Evolutionary conservation across 1,140 invertebrate species (phyloP).

Genomic region (Meloidogyne chitwoodi): DNA sequence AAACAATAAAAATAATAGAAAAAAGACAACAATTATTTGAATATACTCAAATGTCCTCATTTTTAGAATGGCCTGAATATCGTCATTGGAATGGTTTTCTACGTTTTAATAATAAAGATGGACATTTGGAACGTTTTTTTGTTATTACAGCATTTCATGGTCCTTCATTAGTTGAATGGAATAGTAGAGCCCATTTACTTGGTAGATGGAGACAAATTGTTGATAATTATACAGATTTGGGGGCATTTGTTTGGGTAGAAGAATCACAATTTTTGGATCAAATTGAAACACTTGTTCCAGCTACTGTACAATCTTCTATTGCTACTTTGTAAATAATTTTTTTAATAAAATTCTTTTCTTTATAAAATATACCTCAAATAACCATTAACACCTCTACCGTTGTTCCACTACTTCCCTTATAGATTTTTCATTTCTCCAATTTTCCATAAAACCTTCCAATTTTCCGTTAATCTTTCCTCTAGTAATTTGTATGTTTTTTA

Average conservation of each 20-base stretch:
- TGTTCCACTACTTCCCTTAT: no score
- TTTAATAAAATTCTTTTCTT: background rate
- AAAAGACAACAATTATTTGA: slow-evolving; percentile 3
- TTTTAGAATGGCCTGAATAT: slow-evolving; percentile 52
- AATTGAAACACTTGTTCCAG: slow-evolving; percentile 60
- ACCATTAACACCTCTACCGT: no score
- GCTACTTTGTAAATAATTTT: slow-evolving; percentile 45
- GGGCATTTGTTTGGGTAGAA: slow-evolving; percentile 40
- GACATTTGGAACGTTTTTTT: slow-evolving; percentile 29
- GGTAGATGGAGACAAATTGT: slow-evolving; percentile 45
- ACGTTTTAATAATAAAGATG: slow-evolving; percentile 36
- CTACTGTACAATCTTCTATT: slow-evolving; percentile 61
- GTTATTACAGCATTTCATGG: slow-evolving; percentile 48
- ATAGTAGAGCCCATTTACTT: slow-evolving; percentile 32
- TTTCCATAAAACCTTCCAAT: no score
- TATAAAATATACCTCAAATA: no score
- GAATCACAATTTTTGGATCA: slow-evolving; percentile 52
- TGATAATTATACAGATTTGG: slow-evolving; percentile 43
- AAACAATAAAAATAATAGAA: background rate
- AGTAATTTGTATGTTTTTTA: no score
- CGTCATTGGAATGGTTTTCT: slow-evolving; percentile 52
- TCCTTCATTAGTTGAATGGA: slow-evolving; percentile 39
- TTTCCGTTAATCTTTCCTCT: no score
- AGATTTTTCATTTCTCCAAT: no score
- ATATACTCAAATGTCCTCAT: slow-evolving; percentile 31